Evolutionary conservation across 2,888 invertebrate genomes (phyloP).

Genomic region (Oscheius myriophilus): DNA sequence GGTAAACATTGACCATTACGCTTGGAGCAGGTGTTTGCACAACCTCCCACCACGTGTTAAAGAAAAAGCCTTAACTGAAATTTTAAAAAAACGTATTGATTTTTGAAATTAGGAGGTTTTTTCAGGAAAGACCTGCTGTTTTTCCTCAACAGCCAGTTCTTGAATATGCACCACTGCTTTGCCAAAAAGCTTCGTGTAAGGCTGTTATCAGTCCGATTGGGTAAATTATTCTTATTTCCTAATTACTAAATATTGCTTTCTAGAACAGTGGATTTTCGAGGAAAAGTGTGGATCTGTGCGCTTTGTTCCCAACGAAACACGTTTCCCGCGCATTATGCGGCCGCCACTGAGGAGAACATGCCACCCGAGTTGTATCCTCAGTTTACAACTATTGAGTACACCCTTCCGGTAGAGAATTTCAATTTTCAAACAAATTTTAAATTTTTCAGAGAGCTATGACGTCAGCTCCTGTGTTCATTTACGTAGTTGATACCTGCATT

Average conservation of each 20-base stretch:
- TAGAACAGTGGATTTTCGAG: constrained; percentile 81
- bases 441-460: constrained; percentile 82
- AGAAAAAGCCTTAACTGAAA: too few species aligned
- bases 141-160: constrained; percentile 82
- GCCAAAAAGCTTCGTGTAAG: constrained; percentile 89
- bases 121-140: constrained; percentile 17
- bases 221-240: not conserved
- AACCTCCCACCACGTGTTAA: not conserved
- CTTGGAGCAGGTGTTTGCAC: not conserved
- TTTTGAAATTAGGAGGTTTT: constrained; percentile 3
- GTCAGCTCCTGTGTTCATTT: constrained; percentile 92
- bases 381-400: constrained; percentile 97
- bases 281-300: constrained; percentile 97
- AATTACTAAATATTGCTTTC: not conserved
- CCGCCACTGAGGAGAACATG: constrained; percentile 95
- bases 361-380: constrained; percentile 96
- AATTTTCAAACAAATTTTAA: not conserved
- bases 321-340: constrained; percentile 98
- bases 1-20: constrained; percentile 77
- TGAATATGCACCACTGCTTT: constrained; percentile 96
- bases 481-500: constrained; percentile 96
- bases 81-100: not conserved
- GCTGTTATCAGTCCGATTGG: constrained; percentile 75
- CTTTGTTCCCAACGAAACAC: constrained; percentile 98
- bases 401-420: constrained; percentile 78